Evolutionary conservation across 2,797 vertebrate genomes (phyloP).

Genomic region (Atherinosoma microstoma): DNA sequence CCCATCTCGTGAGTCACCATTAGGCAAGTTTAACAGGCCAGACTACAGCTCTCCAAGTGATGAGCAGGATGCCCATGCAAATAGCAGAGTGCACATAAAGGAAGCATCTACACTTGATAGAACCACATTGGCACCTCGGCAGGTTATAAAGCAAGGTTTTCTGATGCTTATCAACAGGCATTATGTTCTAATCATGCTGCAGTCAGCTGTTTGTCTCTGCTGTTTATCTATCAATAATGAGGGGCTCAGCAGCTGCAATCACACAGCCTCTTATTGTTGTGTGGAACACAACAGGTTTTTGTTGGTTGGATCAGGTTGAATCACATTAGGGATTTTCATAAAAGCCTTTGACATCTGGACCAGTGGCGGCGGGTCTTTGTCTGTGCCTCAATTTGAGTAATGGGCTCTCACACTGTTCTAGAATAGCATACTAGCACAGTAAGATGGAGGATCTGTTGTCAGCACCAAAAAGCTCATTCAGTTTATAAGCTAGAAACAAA

Average conservation of each 20-base stretch:
- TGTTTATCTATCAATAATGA: conserved; percentile 74
- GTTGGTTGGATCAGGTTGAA: conserved; percentile 68
- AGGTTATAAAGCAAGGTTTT: conserved; percentile 40
- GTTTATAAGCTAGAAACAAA: conserved; percentile 48
- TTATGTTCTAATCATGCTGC: conserved; percentile 50
- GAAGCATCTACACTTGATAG: conserved; percentile 15
- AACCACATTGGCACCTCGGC: conserved; percentile 21
- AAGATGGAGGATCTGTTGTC: conserved; percentile 47
- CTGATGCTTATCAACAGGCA: conserved; percentile 46
- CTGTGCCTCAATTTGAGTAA: conserved; percentile 80
- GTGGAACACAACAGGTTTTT: conserved; percentile 67
- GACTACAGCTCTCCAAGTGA: conserved; percentile 16
- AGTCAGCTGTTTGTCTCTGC: conserved; percentile 62
- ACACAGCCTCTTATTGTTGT: conserved; percentile 59
- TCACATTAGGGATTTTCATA: conserved; percentile 71
- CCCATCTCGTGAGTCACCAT: conserved; percentile 31
- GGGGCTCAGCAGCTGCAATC: conserved; percentile 63
- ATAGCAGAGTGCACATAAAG: conserved; percentile 16
- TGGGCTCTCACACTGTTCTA: conserved; percentile 61
- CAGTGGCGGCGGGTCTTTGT: conserved; percentile 66
- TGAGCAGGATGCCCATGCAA: conserved; percentile 33
- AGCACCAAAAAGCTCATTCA: conserved; percentile 42
- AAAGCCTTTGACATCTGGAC: conserved; percentile 80
- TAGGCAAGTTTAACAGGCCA: conserved; percentile 42
- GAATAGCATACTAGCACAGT: conserved; percentile 52